phyloP scores from a whole-genome alignment of 2,888 invertebrate genomes.

The Pyrochroa serraticornis region DNA sequence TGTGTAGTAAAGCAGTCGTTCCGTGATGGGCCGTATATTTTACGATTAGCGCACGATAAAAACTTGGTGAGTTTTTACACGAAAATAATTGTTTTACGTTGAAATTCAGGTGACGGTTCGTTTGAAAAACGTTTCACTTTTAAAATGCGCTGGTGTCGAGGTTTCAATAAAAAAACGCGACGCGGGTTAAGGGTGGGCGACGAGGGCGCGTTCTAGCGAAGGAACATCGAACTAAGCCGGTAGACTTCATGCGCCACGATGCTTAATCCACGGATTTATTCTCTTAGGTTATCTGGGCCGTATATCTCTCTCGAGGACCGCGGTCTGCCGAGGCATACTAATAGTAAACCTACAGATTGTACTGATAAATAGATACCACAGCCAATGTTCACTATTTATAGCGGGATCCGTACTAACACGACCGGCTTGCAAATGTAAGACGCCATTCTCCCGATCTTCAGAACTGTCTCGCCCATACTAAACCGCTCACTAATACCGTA shows the following conservation, averaged over 20 bases:
- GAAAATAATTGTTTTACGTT: background rate
- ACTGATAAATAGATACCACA: slow-evolving; percentile 58
- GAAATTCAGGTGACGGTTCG: slow-evolving; percentile 1
- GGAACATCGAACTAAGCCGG: slow-evolving; percentile 36
- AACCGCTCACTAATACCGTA: background rate
- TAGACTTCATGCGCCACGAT: slow-evolving; percentile 50
- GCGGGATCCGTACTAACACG: slow-evolving; percentile 41
- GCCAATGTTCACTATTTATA: slow-evolving; percentile 54
- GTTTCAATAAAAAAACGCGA: slow-evolving; percentile 24
- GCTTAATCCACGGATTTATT: slow-evolving; percentile 58
- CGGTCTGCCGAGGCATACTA: slow-evolving; percentile 57
- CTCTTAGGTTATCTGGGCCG: slow-evolving; percentile 58
- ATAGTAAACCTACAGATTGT: slow-evolving; percentile 59
- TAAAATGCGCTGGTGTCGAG: slow-evolving; percentile 20
- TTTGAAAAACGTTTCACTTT: slow-evolving; percentile 9
- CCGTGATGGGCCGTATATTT: too few relatives aligned
- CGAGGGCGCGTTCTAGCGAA: slow-evolving; percentile 16
- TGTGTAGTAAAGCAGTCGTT: slow-evolving; percentile 7
- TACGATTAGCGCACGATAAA: too few relatives aligned
- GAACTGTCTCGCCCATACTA: background rate
- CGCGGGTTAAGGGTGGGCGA: slow-evolving; percentile 9
- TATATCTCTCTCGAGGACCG: slow-evolving; percentile 56
- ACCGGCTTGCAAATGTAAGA: slow-evolving; percentile 6
- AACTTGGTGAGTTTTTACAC: background rate
- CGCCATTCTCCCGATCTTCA: background rate